Evolutionary conservation across 2,888 invertebrate genomes (phyloP), one percentile per base, ranked within the genome.

Genomic region (Galeopsomyia nigrocyanea): DNA sequence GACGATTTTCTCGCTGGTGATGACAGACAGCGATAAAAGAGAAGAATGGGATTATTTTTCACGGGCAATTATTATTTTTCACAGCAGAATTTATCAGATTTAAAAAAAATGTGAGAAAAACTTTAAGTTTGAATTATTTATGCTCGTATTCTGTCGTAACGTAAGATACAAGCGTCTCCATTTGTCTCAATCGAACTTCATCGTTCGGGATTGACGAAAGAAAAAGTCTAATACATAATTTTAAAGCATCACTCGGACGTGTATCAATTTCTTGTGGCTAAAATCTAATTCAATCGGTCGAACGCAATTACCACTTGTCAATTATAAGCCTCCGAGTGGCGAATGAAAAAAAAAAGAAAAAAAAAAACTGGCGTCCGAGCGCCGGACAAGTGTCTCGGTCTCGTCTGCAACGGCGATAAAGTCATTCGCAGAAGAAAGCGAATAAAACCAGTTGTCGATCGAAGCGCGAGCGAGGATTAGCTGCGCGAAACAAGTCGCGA

Each of bases 1-100:
- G 16, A 58, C 7, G 19, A 17, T 62, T 66, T 53, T 22, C 26
- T 56, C 50, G 0, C 65, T 63, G 70, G 0, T 53, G 71, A 57
- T 39, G 68, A 71, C 68, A 68, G 70, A 9, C 55, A 16, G 19
- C 21, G 70, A 58, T 51, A 47, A 21, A 60, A 49, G 39, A 56
- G 31, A 68, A 65, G 71, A 71, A 71, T 71, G 71, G 31, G 47
- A 63, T 53, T 53, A 70, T 70, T 70, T 70, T 46, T 67, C 67
- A 31, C 21, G 13, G 1, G 39, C 7, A 39, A 39, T 26, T 26
- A 39, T 39, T 13, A 39, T 39, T 39, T 39, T 39, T 39, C 10
- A 9, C 10, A 10, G 39, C 5, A 10, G 7, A 10, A 7, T 39
- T 39, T 39, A 5, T 26, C 26, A 39, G 39, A 39, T 10, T 13